These are phyloP conservation scores for Ormyrus nitidulus DNA, from an alignment of 2,888 invertebrate genomes.

Conservation along the genomic window DNA sequence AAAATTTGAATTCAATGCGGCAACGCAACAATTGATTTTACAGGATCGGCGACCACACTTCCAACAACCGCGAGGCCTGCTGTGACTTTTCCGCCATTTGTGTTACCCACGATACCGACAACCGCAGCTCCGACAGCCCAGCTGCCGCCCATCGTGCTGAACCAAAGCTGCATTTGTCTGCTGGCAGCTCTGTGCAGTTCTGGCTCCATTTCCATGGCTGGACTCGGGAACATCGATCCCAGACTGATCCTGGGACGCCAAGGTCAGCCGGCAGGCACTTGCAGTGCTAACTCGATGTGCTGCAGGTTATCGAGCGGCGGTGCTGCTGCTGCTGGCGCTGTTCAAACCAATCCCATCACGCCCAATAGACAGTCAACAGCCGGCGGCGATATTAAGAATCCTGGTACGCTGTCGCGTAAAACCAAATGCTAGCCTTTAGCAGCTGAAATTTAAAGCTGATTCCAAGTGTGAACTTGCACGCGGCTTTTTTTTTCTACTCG, in stretches of 20 bases:
- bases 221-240: slow-evolving; percentile 64
- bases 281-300: slow-evolving; percentile 61
- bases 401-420: slow-evolving; percentile 3
- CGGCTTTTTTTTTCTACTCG: too few species aligned
- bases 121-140: slow-evolving; percentile 61
- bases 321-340: too few species aligned
- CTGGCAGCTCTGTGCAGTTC: slow-evolving; percentile 43
- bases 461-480: too few species aligned
- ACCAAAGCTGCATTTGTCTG: slow-evolving; percentile 57
- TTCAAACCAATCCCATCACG: too few species aligned
- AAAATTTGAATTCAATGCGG: too few species aligned
- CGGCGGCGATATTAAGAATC: slow-evolving; percentile 31
- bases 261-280: slow-evolving; percentile 56
- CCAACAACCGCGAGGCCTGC: too few species aligned
- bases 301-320: slow-evolving; percentile 78
- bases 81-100: slow-evolving; percentile 28
- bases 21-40: too few species aligned
- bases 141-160: slow-evolving; percentile 30
- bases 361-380: neutral
- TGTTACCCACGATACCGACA: slow-evolving; percentile 26
- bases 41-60: too few species aligned
- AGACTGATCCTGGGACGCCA: slow-evolving; percentile 62
- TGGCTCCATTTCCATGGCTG: slow-evolving; percentile 54
- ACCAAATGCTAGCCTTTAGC: too few species aligned
- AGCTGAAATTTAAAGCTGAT: too few species aligned